Percentiles rank a stretch among this genome's conserved stretches.
Evolutionary conservation across 2,888 invertebrate species (phyloP).

Genomic region (Coelinius sp.): DNA sequence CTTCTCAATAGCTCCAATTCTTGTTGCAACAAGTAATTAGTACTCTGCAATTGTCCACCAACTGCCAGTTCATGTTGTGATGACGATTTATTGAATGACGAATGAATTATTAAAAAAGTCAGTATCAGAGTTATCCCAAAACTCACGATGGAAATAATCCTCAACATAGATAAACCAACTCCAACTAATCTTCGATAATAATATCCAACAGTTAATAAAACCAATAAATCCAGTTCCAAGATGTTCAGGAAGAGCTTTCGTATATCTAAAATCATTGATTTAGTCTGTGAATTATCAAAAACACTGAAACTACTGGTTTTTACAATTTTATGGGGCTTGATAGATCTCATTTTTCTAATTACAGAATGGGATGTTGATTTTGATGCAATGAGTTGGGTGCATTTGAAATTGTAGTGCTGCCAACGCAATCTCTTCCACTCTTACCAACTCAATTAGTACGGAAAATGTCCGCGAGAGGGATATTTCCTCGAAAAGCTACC

Average conservation of each 20-base stretch:
- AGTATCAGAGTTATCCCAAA: slow-evolving; percentile 45
- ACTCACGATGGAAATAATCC: slow-evolving; percentile 44
- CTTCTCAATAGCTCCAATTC: slow-evolving; percentile 50
- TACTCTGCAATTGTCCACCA: slow-evolving; percentile 32
- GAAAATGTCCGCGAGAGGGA: no score
- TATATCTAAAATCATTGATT: slow-evolving; percentile 29
- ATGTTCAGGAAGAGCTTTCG: slow-evolving; percentile 31
- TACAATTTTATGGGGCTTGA: neutral
- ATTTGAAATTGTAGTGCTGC: no score
- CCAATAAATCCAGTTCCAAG: slow-evolving; percentile 54
- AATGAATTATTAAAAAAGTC: neutral
- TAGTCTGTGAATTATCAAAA: neutral
- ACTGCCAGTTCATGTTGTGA: slow-evolving; percentile 41
- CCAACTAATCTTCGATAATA: slow-evolving; percentile 34
- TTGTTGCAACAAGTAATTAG: slow-evolving; percentile 33
- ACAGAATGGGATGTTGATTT: neutral
- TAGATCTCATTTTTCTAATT: neutral
- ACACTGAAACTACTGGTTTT: neutral
- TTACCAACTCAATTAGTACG: no score
- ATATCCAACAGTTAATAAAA: slow-evolving; percentile 46
- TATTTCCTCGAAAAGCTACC: no score
- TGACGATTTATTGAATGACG: neutral
- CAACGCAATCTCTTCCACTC: no score
- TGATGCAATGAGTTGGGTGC: neutral
- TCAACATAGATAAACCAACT: slow-evolving; percentile 43